Conservation (phyloP, 2,797 vertebrate genomes). For the Falco concolor region DNA sequence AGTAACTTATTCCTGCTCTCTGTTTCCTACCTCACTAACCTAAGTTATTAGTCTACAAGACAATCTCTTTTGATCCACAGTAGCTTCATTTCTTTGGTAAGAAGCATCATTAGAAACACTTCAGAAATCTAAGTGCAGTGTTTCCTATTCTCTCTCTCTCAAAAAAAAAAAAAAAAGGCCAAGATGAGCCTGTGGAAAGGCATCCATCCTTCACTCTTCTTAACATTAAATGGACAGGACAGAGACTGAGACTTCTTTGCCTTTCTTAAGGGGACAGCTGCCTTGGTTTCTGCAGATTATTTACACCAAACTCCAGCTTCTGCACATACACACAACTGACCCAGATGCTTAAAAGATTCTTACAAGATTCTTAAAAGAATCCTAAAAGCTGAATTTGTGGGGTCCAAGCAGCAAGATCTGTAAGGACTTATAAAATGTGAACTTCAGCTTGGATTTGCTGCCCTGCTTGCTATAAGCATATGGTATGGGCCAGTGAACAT, state of each 20-base stretch:
- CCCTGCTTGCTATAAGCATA: background rate
- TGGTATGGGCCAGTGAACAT: rapidly evolving
- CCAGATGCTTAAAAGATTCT: background rate
- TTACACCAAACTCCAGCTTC: background rate
- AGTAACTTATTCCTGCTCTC: background rate
- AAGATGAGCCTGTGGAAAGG: background rate
- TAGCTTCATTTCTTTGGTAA: background rate
- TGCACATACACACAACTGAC: background rate
- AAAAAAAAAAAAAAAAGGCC: background rate
- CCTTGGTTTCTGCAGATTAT: background rate
- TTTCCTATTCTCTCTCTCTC: background rate
- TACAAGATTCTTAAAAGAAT: background rate
- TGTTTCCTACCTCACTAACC: background rate
- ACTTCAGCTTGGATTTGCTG: background rate
- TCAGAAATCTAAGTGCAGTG: background rate
- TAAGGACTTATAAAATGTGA: background rate
- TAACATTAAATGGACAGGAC: background rate
- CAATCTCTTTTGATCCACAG: background rate
- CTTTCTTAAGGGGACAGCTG: background rate
- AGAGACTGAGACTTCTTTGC: background rate
- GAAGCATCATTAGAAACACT: background rate
- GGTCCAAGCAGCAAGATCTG: background rate
- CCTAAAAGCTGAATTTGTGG: background rate
- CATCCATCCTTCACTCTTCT: background rate
- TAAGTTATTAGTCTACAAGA: background rate